phyloP scores from a whole-genome alignment of 2,797 vertebrate species.

The Decapterus maruadsi region DNA sequence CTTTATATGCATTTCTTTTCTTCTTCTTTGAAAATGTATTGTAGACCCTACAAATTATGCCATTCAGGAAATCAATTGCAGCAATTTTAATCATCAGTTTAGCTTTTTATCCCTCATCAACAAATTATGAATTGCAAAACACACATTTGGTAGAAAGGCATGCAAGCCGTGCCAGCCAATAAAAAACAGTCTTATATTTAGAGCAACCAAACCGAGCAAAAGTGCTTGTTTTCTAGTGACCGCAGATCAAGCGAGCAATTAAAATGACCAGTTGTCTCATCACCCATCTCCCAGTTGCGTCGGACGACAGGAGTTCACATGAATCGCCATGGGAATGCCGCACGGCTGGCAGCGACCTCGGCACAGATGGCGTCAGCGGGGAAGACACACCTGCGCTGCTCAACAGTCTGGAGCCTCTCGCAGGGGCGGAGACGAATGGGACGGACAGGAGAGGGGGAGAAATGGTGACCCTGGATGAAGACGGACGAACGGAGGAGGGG shows the following conservation, averaged over 20 bases:
- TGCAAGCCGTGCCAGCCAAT: background rate
- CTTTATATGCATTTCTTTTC: background rate
- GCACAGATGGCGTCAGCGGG: constrained; percentile 81
- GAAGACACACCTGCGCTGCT: constrained; percentile 78
- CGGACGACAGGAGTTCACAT: constrained; percentile 80
- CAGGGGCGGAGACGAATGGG: constrained; percentile 75
- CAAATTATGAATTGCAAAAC: background rate
- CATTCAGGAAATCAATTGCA: too few relatives aligned
- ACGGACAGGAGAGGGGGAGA: constrained; percentile 79
- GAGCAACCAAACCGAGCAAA: background rate
- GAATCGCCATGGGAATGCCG: constrained; percentile 78
- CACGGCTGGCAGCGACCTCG: constrained; percentile 75
- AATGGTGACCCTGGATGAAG: constrained; percentile 77
- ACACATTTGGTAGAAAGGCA: background rate
- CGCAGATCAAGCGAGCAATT: constrained; percentile 51
- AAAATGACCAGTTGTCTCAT: constrained; percentile 78
- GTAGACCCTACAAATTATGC: background rate
- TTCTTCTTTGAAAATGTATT: background rate
- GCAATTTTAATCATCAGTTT: background rate
- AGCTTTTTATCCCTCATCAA: background rate
- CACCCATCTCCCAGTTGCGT: constrained; percentile 73
- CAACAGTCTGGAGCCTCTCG: constrained; percentile 65
- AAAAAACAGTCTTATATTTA: too few relatives aligned
- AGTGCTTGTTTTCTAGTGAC: constrained; percentile 26
- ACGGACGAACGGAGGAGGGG: constrained; percentile 78